Evolutionary conservation across 1,140 invertebrate species (phyloP).

Genomic region (Orchestia grillus): DNA sequence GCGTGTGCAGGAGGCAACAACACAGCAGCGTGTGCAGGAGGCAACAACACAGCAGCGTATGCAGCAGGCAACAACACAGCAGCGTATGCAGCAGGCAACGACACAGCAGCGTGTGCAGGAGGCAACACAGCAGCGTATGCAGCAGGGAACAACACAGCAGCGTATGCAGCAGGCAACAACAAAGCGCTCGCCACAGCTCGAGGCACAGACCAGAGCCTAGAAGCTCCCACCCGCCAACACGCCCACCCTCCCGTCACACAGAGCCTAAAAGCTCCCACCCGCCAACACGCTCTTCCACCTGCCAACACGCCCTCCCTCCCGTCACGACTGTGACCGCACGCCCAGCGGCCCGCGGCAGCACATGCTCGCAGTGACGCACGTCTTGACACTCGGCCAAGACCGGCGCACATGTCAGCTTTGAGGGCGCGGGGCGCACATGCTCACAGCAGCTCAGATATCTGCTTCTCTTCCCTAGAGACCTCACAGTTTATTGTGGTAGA

Average conservation of each 20-base stretch:
- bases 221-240: neutral
- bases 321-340: too few relatives aligned
- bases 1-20: too few relatives aligned
- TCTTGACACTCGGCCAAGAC: constrained; percentile 9
- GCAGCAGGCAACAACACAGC: too few relatives aligned
- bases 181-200: neutral
- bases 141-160: neutral
- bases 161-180: neutral
- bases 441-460: neutral
- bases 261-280: neutral
- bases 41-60: too few relatives aligned
- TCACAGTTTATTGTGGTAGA: neutral
- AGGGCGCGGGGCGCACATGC: neutral
- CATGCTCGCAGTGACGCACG: neutral
- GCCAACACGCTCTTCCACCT: neutral
- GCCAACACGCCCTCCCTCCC: neutral
- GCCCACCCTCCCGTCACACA: neutral
- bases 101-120: too few relatives aligned
- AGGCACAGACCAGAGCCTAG: neutral
- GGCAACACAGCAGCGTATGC: too few relatives aligned
- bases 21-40: too few relatives aligned
- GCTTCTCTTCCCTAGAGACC: neutral
- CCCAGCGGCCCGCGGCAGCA: neutral
- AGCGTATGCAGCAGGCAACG: too few relatives aligned
- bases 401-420: neutral